phyloP scores from a whole-genome alignment of 2,888 invertebrate species.

The Drosophila fungiperda region DNA sequence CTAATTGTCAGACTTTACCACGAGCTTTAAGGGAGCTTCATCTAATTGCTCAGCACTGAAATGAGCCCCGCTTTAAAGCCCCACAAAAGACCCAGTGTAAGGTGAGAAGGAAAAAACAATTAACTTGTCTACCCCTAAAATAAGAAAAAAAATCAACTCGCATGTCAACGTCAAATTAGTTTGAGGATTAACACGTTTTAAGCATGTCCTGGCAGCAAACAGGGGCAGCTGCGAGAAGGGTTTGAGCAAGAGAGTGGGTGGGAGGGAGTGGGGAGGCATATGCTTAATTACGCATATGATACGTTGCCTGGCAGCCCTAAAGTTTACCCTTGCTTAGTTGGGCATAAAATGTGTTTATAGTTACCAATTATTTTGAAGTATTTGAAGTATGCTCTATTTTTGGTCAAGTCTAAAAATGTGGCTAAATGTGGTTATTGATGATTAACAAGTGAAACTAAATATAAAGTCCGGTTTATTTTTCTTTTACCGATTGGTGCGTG shows the following conservation, averaged over 20 bases:
- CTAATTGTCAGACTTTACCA: constrained; percentile 50
- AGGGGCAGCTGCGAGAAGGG: too few relatives aligned
- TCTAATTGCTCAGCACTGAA: constrained; percentile 56
- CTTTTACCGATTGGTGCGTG: constrained; percentile 13
- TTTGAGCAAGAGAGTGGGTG: too few relatives aligned
- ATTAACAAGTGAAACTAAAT: constrained; percentile 48
- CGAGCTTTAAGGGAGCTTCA: constrained; percentile 26
- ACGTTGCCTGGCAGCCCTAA: constrained; percentile 21
- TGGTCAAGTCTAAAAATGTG: constrained; percentile 38
- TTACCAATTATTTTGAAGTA: constrained; percentile 55
- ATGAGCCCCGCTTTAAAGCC: constrained; percentile 62
- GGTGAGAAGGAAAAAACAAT: constrained; percentile 69
- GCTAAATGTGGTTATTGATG: constrained; percentile 40
- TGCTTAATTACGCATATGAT: constrained; percentile 69
- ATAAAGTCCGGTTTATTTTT: constrained; percentile 22
- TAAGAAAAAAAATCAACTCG: not conserved
- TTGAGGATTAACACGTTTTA: constrained; percentile 73
- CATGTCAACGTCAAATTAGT: constrained; percentile 72
- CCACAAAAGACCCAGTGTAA: constrained; percentile 53
- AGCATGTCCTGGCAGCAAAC: constrained; percentile 41
- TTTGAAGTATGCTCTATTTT: constrained; percentile 40
- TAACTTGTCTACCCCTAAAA: constrained; percentile 46
- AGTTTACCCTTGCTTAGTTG: constrained; percentile 38
- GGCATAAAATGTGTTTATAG: constrained; percentile 56
- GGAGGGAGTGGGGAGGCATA: not conserved